phyloP scores from a whole-genome alignment of 2,113 vertebrate species.

The Pelecanoides urinatrix region DNA sequence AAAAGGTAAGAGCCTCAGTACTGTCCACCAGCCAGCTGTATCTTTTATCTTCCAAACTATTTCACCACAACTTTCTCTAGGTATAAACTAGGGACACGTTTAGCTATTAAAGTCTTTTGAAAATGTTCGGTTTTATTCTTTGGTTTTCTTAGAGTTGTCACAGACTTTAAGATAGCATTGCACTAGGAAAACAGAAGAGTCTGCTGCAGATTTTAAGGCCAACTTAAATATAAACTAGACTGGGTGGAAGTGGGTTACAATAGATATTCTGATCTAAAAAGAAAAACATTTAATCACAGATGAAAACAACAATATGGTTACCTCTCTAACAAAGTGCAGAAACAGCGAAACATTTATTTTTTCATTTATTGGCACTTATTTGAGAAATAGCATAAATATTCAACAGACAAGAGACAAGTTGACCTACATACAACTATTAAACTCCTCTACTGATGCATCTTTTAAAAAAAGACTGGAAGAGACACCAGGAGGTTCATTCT shows the following conservation, averaged over 20 bases:
- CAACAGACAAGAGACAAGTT: slow-evolving; percentile 39
- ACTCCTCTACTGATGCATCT: neutral
- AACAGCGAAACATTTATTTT: neutral
- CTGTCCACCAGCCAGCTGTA: neutral
- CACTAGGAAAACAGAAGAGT: neutral
- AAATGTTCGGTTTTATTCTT: neutral
- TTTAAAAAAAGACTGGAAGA: neutral
- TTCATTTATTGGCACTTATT: slow-evolving; percentile 57
- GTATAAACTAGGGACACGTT: neutral
- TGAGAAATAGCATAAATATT: slow-evolving; percentile 60
- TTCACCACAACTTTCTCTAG: neutral
- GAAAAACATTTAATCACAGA: neutral
- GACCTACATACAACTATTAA: neutral
- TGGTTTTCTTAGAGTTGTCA: neutral
- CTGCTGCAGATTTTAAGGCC: neutral
- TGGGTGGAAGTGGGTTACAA: neutral
- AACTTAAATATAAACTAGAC: neutral
- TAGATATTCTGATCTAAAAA: neutral
- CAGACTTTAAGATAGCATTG: neutral
- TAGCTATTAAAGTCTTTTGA: neutral
- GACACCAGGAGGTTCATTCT: neutral
- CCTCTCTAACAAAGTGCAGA: neutral
- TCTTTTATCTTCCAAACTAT: neutral
- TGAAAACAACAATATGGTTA: neutral
- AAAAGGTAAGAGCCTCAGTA: neutral